These are phyloP conservation scores for Periplaneta americana DNA, from an alignment of 1,140 invertebrate species.

Conservation along the genomic window DNA sequence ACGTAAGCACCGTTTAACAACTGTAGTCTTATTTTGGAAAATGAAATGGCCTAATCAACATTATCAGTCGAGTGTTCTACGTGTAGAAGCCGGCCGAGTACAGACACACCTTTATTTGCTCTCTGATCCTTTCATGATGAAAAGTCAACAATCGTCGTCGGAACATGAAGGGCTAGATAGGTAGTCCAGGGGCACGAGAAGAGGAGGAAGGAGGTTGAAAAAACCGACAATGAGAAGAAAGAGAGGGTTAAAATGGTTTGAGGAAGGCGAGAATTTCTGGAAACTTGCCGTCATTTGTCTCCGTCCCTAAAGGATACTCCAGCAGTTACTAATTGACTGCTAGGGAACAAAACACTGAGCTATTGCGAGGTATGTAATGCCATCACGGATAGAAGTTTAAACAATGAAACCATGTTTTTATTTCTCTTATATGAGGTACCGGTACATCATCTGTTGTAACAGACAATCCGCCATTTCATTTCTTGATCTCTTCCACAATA, in stretches of 20 bases:
- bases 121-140: not conserved
- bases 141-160: not conserved
- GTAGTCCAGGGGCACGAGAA: not conserved
- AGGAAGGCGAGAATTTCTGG: not conserved
- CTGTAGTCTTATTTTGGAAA: not conserved
- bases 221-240: not conserved
- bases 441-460: not conserved
- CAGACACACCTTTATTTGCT: not conserved
- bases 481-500: not conserved
- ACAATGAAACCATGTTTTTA: not conserved
- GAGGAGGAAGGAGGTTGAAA: not conserved
- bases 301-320: not conserved
- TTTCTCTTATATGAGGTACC: not conserved
- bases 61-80: not conserved
- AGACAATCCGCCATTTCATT: not conserved
- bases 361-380: not conserved
- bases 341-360: not conserved
- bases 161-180: not conserved
- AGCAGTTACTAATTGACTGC: not conserved
- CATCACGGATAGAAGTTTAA: too few species aligned
- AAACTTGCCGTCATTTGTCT: not conserved
- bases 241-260: not conserved
- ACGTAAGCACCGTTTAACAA: not conserved
- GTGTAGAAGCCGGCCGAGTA: not conserved
- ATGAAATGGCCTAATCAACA: not conserved